These are phyloP conservation scores for Accipiter virgatus DNA, from an alignment of 2,113 vertebrate species.

Conservation along the genomic window DNA sequence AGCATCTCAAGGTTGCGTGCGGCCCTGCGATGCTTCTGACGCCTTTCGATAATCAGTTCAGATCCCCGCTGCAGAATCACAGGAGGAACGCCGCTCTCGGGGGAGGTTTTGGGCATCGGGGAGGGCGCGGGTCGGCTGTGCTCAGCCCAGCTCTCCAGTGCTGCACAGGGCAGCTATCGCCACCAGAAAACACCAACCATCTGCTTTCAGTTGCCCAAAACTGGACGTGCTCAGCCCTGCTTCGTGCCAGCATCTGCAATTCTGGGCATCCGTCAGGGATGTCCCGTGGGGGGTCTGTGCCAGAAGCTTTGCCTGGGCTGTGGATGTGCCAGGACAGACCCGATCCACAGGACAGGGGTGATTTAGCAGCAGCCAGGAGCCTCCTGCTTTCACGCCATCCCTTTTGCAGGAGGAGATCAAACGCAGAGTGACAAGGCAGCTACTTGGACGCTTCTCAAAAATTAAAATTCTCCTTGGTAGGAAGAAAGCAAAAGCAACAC, in stretches of 20 bases:
- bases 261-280: background rate
- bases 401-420: background rate
- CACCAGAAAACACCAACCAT: background rate
- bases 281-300: rapidly evolving
- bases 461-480: background rate
- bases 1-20: background rate
- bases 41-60: background rate
- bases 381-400: background rate
- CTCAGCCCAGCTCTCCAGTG: rapidly evolving
- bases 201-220: background rate
- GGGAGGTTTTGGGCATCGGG: background rate
- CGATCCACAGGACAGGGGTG: background rate
- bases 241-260: background rate
- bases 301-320: background rate
- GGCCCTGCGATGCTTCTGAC: background rate
- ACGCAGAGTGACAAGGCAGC: background rate
- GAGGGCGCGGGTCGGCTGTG: background rate
- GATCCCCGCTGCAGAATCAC: background rate
- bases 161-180: background rate
- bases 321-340: background rate
- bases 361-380: background rate
- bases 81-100: rapidly evolving
- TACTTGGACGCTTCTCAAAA: background rate
- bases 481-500: background rate
- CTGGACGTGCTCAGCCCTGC: background rate